A percentile compares a stretch with the other conserved stretches of the same genome.
Conservation (phyloP, 2,113 vertebrate species). For the Cepphus grylle region DNA sequence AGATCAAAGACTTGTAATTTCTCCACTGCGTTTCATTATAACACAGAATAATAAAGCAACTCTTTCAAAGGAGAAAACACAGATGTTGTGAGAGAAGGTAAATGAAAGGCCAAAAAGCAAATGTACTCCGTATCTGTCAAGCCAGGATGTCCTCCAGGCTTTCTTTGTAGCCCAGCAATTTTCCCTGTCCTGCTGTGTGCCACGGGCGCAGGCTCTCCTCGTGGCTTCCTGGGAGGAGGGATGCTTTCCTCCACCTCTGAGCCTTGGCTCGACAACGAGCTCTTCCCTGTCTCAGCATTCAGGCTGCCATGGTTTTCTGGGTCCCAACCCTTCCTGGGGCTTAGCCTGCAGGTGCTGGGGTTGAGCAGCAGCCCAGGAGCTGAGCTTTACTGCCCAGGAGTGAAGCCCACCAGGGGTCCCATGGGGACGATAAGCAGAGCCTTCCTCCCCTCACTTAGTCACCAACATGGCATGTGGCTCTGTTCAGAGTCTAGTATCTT, state of each 20-base stretch:
- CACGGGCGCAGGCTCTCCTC: not conserved
- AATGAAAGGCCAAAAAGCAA: not conserved
- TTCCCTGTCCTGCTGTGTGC: not conserved
- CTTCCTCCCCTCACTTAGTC: not conserved
- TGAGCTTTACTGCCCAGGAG: not conserved
- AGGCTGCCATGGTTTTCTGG: not conserved
- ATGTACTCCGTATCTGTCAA: rapidly evolving
- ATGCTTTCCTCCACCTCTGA: not conserved
- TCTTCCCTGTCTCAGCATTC: rapidly evolving
- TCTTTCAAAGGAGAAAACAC: not conserved
- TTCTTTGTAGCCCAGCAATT: not conserved
- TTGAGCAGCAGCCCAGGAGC: not conserved
- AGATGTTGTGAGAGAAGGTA: not conserved
- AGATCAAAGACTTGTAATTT: not conserved
- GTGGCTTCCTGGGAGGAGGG: not conserved
- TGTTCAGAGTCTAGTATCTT: not conserved
- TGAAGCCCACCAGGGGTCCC: not conserved
- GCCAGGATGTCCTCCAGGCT: not conserved
- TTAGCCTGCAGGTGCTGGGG: not conserved
- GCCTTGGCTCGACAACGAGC: not conserved
- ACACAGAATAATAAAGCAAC: not conserved
- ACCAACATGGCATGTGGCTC: not conserved
- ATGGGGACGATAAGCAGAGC: not conserved
- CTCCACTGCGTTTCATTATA: not conserved
- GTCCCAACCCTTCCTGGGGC: rapidly evolving